Base-by-base conservation (phyloP, 2,888 invertebrate genomes). In the Lithophane leautieri region DNA sequence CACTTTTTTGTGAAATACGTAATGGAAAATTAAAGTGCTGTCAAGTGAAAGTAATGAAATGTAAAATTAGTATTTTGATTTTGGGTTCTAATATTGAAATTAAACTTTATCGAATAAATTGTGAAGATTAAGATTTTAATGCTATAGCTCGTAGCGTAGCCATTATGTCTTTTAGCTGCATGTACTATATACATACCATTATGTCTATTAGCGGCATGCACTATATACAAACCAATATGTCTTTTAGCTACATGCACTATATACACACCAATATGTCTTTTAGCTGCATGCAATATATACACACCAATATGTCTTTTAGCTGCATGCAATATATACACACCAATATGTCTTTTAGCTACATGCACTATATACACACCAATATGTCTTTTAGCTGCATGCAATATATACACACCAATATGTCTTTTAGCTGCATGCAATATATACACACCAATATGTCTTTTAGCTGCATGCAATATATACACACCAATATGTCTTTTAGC, bases 41-140 rank as follows among this genome's bases (percentile, higher is more conserved):
- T 70, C n/a, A 44, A 84, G 60, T 74, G 25, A 70, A 69, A 56
- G 62, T 62, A 42, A 80, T 65, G 42, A 66, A 52, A 71, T 34
- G 40, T 34, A 60, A 52, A 72, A 72, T 66, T 12, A 44, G 52
- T n/a, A 50, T 19, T 28, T 76, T 44, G 34, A 22, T 42, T 66
- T 61, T 61, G 4, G 9, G 25, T 28, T 66, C 22, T 19, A 0
- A 44, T 58, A 28, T 44, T 75, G 63, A 50, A 47, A 62, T 47
- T n/a, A 47, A 72, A 25, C 6, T 71, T 44, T 34, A 7, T n/a
- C 12, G 8, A 16, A 34, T 52, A 34, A 28, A n/a, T 19, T 19
- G 44, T 50, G 50, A 19, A 19, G 50, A 50, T 19, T 50, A 50
- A 50, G 50, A 50, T 50, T 50, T 50, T 8, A 19, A 19, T 50